Base-by-base conservation (phyloP, 2,113 vertebrate species). In the Leucopsar rothschildi region DNA sequence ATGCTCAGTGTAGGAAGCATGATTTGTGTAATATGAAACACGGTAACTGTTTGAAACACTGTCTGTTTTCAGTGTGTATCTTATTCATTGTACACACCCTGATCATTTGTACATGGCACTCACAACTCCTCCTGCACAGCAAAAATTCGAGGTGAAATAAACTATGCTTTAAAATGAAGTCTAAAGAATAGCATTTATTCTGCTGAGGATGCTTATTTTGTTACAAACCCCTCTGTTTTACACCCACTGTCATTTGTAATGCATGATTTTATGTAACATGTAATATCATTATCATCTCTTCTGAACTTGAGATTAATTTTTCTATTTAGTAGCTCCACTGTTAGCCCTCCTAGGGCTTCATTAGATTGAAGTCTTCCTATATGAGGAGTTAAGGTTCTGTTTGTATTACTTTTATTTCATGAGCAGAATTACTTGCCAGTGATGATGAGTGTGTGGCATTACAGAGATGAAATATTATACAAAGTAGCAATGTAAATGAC, bases 391-490 rank as follows among this genome's bases (percentile, higher is more conserved):
- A 72, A 68, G 28, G 12, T 76, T 84, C 57, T 82, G 44, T 79
- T 79, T 71, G 53, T 70, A 29, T 73, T 80, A 20, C 65, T 96
- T 95, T 82, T 83, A 57, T 77, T 95, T 86, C 69, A 83, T n/a
- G 47, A 93, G 19, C 35, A 80, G 59, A 73, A 86, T 93, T 85
- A 59, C 42, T 90, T 88, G 28, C 42, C 59, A 77, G 9, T 85
- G 59, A 63, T 42, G 60, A 73, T 6, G 1, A 90, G 28, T 31
- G 10, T 55, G 71, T 10, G 6, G 5, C 37, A 49, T 73, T 93
- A 76, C 15, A 17, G 86, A 87, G 27, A 63, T 77, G 66, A 90
- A 92, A 35, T 63, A 40, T 50, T 76, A 33, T 12, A 61, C 29
- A 59, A 80, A 28, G 40, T 59, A 92, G 47, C 60, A 75, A 15